Evolutionary conservation across 2,888 invertebrate species (phyloP).

Genomic region (Anaspis maculata): DNA sequence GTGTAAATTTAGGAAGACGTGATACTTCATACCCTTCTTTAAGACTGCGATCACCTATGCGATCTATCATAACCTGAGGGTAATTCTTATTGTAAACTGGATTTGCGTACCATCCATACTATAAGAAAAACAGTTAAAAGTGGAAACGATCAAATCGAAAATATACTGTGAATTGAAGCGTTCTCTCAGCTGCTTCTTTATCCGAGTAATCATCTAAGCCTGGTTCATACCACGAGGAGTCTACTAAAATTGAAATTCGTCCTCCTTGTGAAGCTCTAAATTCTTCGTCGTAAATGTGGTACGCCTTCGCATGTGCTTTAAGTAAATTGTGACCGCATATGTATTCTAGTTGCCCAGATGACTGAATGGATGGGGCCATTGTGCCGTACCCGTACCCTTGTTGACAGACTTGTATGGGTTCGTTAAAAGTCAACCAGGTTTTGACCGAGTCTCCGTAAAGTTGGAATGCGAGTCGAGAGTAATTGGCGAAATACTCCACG

Average conservation of each 20-base stretch:
- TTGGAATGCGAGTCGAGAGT: conserved; percentile 42
- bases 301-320: conserved; percentile 59
- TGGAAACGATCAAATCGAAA: neutral
- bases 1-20: conserved; percentile 52
- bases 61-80: conserved; percentile 52
- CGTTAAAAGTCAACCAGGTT: conserved; percentile 48
- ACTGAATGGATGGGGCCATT: conserved; percentile 33
- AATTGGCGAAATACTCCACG: conserved; percentile 48
- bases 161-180: conserved; percentile 39
- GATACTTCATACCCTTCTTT: conserved; percentile 50
- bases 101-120: conserved; percentile 35
- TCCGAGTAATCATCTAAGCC: conserved; percentile 38
- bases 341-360: conserved; percentile 45
- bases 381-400: conserved; percentile 22
- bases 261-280: conserved; percentile 51
- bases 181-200: conserved; percentile 49
- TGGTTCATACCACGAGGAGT: conserved; percentile 56
- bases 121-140: neutral
- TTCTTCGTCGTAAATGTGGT: conserved; percentile 52
- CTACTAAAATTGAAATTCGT: conserved; percentile 24
- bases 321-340: conserved; percentile 55
- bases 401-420: conserved; percentile 34
- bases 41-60: conserved; percentile 45
- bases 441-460: conserved; percentile 32
- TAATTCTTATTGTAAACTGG: conserved; percentile 57